These are phyloP conservation scores for Bubo bubo DNA, from an alignment of 2,113 vertebrate genomes.

Conservation along the genomic window DNA sequence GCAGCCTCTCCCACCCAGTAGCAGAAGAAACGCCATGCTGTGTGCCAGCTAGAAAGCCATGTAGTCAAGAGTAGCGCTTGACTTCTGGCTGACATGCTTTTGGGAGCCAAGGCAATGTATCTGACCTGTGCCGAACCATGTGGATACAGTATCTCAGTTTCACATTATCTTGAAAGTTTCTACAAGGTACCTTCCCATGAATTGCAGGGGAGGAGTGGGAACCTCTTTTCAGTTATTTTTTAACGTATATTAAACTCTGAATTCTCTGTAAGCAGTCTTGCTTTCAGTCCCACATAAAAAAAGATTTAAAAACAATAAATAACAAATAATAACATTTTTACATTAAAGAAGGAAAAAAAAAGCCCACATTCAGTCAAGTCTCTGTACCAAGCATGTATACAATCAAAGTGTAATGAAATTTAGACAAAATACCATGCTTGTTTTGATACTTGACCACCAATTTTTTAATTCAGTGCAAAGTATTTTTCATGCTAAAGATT, in stretches of 20 bases:
- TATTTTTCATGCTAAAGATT: not conserved
- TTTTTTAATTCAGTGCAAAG: not conserved
- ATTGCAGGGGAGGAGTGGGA: not conserved
- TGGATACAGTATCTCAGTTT: not conserved
- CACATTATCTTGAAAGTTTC: not conserved
- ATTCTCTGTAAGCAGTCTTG: not conserved
- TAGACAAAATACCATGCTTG: not conserved
- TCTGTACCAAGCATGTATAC: not conserved
- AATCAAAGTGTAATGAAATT: not conserved
- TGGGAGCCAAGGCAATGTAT: fast-evolving
- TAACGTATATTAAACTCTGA: not conserved
- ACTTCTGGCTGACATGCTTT: not conserved
- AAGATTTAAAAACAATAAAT: not conserved
- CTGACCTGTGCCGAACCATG: not conserved
- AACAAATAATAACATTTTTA: not conserved
- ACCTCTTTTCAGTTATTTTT: not conserved
- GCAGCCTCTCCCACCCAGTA: not conserved
- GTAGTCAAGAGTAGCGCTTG: not conserved
- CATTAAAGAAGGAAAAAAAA: not conserved
- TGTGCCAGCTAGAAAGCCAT: not conserved
- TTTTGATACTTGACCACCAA: not conserved
- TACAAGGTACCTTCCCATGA: not conserved
- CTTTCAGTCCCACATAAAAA: not conserved
- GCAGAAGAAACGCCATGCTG: not conserved
- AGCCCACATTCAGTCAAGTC: not conserved